phyloP scores from a whole-genome alignment of 2,888 invertebrate species.

The Drosophila monieri region DNA sequence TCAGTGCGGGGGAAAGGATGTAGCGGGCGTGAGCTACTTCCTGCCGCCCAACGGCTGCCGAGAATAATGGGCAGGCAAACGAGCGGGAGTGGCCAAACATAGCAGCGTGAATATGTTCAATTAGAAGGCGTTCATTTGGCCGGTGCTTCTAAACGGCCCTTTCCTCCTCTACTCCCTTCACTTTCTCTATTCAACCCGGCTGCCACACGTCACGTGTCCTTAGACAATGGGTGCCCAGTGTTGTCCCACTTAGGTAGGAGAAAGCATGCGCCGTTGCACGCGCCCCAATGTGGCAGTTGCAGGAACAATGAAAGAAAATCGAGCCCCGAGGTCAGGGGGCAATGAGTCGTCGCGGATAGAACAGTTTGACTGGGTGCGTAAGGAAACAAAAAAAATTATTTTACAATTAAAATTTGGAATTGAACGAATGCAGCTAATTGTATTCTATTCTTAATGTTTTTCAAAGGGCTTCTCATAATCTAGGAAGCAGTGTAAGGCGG shows the following conservation, averaged over 20 bases:
- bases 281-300: neutral
- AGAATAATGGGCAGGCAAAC: constrained; percentile 21
- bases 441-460: no score
- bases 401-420: no score
- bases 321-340: neutral
- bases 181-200: no score
- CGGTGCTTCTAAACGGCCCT: neutral
- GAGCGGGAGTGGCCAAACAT: constrained; percentile 15
- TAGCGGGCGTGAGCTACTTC: neutral
- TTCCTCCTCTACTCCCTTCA: neutral
- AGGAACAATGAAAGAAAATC: neutral
- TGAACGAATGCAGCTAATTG: no score
- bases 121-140: constrained; percentile 49
- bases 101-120: constrained; percentile 59
- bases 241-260: constrained; percentile 50
- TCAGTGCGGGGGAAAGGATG: neutral
- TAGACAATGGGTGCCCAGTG: constrained; percentile 45
- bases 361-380: no score
- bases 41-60: neutral
- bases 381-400: no score
- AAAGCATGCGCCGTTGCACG: neutral
- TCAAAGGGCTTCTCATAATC: no score
- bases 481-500: neutral
- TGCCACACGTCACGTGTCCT: constrained; percentile 23
- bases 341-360: no score